phyloP scores from a whole-genome alignment of 1,140 invertebrate species.

The Daktulosphaira vitifoliae region DNA sequence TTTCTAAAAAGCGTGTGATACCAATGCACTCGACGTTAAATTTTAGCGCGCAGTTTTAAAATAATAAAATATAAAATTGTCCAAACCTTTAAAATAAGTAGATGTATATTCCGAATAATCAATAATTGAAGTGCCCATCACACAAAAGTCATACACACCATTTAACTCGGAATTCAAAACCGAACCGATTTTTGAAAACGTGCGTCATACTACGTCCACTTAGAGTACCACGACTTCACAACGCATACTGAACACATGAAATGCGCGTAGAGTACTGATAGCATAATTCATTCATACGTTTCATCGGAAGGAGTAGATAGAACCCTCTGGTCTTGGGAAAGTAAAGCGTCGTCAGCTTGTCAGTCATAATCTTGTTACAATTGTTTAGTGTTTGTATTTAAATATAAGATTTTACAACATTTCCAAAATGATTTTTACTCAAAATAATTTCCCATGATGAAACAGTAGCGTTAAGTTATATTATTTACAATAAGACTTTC shows the following conservation, averaged over 20 bases:
- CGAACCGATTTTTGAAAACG: conserved; percentile 18
- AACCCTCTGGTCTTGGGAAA: conserved; percentile 19
- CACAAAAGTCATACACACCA: conserved; percentile 15
- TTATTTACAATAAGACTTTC: no score
- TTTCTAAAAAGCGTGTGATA: no score
- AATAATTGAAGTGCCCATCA: conserved; percentile 29
- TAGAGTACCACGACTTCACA: conserved; percentile 18
- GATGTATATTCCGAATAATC: conserved; percentile 29
- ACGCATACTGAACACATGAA: conserved; percentile 28
- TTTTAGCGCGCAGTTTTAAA: no score
- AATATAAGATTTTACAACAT: no score
- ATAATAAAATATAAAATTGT: no score
- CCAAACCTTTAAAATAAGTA: conserved; percentile 5
- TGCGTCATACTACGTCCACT: conserved; percentile 28
- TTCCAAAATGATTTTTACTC: no score
- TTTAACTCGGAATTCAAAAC: conserved; percentile 1
- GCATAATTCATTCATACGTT: conserved; percentile 21
- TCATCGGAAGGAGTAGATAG: conserved; percentile 15
- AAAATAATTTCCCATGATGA: no score
- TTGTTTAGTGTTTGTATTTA: no score
- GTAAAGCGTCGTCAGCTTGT: no score
- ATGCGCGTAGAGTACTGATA: conserved; percentile 21
- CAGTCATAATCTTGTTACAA: no score
- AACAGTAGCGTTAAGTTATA: no score
- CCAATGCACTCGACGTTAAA: no score